Evolutionary conservation across 2,888 invertebrate species (phyloP).

Genomic region (Julus scanicus): DNA sequence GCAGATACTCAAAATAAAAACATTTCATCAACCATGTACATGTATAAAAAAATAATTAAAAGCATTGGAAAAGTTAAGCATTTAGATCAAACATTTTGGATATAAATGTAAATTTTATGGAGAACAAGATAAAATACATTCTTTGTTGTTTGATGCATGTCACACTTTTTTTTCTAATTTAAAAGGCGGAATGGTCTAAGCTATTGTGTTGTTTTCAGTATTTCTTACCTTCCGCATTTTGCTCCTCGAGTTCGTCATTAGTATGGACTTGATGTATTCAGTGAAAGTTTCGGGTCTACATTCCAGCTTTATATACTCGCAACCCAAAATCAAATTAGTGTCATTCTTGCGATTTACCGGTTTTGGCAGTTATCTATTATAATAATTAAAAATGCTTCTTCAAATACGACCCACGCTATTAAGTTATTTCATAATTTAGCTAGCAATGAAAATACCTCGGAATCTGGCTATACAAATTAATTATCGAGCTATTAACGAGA

Average conservation of each 20-base stretch:
- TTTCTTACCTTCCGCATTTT: not conserved
- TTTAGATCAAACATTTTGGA: too few relatives aligned
- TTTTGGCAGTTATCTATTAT: not conserved
- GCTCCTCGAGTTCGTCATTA: not conserved
- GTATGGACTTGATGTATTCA: not conserved
- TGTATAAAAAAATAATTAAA: too few relatives aligned
- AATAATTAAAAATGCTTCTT: not conserved
- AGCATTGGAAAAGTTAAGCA: too few relatives aligned
- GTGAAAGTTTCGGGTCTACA: not conserved
- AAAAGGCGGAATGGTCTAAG: too few relatives aligned
- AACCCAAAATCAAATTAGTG: slow-evolving; percentile 9
- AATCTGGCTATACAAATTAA: not conserved
- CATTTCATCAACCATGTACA: too few relatives aligned
- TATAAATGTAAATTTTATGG: too few relatives aligned
- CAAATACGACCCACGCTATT: not conserved
- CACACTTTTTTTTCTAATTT: too few relatives aligned
- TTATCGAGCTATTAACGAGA: not conserved
- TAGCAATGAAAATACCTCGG: not conserved
- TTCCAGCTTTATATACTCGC: slow-evolving; percentile 20
- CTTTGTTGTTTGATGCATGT: too few relatives aligned
- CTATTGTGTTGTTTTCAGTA: too few relatives aligned
- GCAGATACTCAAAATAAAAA: too few relatives aligned
- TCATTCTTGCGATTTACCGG: not conserved
- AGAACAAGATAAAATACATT: too few relatives aligned
- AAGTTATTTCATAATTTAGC: not conserved